Percentiles rank a stretch among this genome's conserved stretches.
phyloP scores from a whole-genome alignment of 2,113 vertebrate species.

The Probosciger aterrimus region DNA sequence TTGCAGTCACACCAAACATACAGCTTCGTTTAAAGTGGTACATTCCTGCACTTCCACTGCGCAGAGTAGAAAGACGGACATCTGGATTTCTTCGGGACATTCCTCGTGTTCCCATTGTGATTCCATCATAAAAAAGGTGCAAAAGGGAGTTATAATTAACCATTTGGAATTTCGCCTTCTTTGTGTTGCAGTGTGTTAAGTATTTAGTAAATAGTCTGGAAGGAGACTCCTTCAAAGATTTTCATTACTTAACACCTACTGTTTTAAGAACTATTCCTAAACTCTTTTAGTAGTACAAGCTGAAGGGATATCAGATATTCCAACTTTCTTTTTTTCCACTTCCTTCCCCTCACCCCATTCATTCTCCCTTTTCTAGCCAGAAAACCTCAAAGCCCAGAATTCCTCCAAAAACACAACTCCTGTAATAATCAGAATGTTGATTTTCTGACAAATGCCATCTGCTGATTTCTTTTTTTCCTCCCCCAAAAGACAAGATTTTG shows the following conservation, averaged over 20 bases:
- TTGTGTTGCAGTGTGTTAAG: background rate
- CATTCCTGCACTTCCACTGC: background rate
- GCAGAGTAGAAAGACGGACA: background rate
- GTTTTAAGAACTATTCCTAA: background rate
- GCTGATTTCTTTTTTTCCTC: constrained; percentile 61
- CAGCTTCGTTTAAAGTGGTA: background rate
- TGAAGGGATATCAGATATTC: constrained; percentile 29
- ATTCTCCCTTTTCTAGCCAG: background rate
- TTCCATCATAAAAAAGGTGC: background rate
- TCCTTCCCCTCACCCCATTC: background rate
- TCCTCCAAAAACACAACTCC: constrained; percentile 17
- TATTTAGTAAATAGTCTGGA: constrained; percentile 42
- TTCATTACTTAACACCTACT: background rate
- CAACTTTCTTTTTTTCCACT: background rate
- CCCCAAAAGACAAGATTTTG: constrained; percentile 73
- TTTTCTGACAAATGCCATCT: constrained; percentile 81
- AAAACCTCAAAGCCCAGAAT: constrained; percentile 29
- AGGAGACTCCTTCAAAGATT: background rate
- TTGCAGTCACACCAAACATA: background rate
- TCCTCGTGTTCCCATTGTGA: background rate
- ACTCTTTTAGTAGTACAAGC: background rate
- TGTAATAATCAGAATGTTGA: constrained; percentile 73
- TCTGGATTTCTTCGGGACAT: background rate
- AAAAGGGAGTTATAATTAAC: background rate
- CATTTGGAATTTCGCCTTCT: background rate